A percentile compares a stretch with the other conserved stretches of the same genome.
These are phyloP conservation scores for Pelodytes ibericus DNA, from an alignment of 2,797 vertebrate species.

Conservation along the genomic window DNA sequence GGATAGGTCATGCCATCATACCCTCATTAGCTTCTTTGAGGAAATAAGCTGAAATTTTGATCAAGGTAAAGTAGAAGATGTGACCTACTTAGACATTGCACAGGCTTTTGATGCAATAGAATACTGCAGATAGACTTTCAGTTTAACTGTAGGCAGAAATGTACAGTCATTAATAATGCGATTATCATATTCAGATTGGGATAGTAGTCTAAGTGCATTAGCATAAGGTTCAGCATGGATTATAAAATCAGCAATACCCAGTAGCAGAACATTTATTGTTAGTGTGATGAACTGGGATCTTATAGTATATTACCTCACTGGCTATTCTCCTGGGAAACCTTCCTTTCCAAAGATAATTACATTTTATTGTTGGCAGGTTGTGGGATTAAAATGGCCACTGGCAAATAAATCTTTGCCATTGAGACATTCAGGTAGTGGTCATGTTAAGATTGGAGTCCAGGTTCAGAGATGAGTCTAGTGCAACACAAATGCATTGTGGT, in stretches of 20 bases:
- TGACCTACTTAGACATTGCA: slow-evolving; percentile 38
- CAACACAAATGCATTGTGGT: not conserved
- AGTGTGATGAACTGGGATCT: slow-evolving; percentile 20
- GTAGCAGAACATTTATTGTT: slow-evolving; percentile 34
- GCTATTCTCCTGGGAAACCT: slow-evolving; percentile 39
- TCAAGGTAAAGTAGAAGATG: slow-evolving; percentile 44
- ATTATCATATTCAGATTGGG: slow-evolving; percentile 45
- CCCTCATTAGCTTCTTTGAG: slow-evolving; percentile 44
- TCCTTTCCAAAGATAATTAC: slow-evolving; percentile 49
- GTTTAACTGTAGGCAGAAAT: slow-evolving; percentile 25
- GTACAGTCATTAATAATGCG: slow-evolving; percentile 41
- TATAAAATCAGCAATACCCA: slow-evolving; percentile 21
- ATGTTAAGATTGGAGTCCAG: not conserved
- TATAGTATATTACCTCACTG: slow-evolving; percentile 37
- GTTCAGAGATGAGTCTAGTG: not conserved
- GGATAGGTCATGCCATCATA: slow-evolving; percentile 49
- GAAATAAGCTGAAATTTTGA: slow-evolving; percentile 46
- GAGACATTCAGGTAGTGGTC: slow-evolving; percentile 19
- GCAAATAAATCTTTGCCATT: slow-evolving; percentile 25
- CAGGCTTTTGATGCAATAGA: slow-evolving; percentile 38
- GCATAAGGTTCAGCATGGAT: slow-evolving; percentile 26
- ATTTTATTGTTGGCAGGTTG: slow-evolving; percentile 38
- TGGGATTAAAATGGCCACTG: slow-evolving; percentile 37
- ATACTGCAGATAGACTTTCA: slow-evolving; percentile 17
- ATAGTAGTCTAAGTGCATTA: slow-evolving; percentile 34